Base-by-base conservation (phyloP, 2,113 vertebrate species). In the Serinus canaria region DNA sequence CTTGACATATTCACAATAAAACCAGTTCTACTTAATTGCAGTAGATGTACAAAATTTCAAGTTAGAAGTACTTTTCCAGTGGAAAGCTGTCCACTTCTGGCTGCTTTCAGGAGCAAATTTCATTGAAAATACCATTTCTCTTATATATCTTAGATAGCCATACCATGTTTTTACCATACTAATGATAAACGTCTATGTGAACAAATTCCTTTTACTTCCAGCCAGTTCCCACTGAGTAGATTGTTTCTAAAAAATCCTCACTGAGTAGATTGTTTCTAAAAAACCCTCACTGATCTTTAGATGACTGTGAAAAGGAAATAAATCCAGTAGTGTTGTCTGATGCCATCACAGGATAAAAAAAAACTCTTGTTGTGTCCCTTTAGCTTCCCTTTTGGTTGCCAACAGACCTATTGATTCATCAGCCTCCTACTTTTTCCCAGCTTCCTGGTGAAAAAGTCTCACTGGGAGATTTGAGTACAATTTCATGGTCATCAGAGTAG, bases 111-210 rank as follows among this genome's bases (percentile, higher is more conserved):
- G 21, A 60, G 18, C 2, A 56, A 30, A 52, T 47, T 39, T 72
- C 1, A 39, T 46, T 18, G 1, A 50, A 72, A 55, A 58, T 25
- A 25, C 3, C 1, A 0, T 66, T 90, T 66, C 2, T 31, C 1
- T 7, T 58, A 4, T 12, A 37, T 28, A 13, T 17, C 28, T 59
- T 33, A 30, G 12, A 24, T 1, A 58, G 2, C 4, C 1, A 1
- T 43, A 19, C 23, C 2, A 12, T 27, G 9, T 76, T 91, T 88
- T 78, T 18, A 17, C 3, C 27, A 35, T 35, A 6, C 7, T 14
- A 49, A 22, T 70, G 30, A 53, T 13, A 63, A 67, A 82, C 15
- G 23, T 2, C 2, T 59, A 67, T 72, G 10, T 55, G 52, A 88
- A 88, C 9, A 79, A 76, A 73, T 31, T 68, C 15, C 4, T 60